Percentiles rank a stretch among this genome's conserved stretches.
Evolutionary conservation across 2,113 vertebrate genomes (phyloP).

Genomic region (Nestor notabilis): DNA sequence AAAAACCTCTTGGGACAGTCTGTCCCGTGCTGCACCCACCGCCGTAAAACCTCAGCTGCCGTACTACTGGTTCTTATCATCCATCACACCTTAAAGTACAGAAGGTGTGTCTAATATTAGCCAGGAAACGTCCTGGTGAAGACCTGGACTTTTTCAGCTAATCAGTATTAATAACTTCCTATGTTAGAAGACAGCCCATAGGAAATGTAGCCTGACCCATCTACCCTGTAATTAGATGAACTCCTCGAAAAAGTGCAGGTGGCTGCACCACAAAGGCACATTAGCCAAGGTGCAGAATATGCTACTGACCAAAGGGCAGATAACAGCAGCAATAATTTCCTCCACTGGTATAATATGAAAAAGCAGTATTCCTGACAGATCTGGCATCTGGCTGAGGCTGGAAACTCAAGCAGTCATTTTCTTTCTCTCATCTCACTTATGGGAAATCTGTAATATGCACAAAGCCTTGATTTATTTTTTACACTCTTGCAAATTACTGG

Average conservation of each 20-base stretch:
- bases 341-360: not conserved
- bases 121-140: conserved; percentile 53
- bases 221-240: conserved; percentile 59
- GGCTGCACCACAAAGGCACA: conserved; percentile 23
- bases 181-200: conserved; percentile 59
- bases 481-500: conserved; percentile 42
- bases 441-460: conserved; percentile 12
- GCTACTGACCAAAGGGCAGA: conserved; percentile 45
- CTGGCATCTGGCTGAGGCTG: not conserved
- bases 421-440: conserved; percentile 7
- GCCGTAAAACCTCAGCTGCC: not conserved
- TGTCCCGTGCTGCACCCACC: not conserved
- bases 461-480: conserved; percentile 59
- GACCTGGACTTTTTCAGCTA: conserved; percentile 56
- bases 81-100: conserved; percentile 39
- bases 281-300: conserved; percentile 16
- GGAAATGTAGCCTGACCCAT: conserved; percentile 63
- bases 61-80: conserved; percentile 59
- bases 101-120: conserved; percentile 55
- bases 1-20: not conserved
- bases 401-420: conserved; percentile 26
- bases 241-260: conserved; percentile 62
- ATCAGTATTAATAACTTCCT: conserved; percentile 62
- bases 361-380: conserved; percentile 28
- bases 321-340: conserved; percentile 41